phyloP scores from a whole-genome alignment of 2,888 invertebrate genomes.

The Oeneis ivallda region DNA sequence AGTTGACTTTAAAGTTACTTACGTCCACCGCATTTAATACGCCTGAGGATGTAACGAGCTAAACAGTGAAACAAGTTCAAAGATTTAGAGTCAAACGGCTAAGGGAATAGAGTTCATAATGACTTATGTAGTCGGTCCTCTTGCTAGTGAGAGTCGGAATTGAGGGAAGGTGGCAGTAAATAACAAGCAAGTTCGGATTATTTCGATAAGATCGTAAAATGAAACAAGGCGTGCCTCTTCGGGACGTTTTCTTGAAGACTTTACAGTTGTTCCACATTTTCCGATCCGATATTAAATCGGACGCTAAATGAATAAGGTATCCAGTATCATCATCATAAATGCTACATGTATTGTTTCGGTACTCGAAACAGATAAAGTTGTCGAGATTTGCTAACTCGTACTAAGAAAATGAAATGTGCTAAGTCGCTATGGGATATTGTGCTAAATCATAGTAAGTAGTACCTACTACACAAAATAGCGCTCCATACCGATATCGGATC shows the following conservation, averaged over 20 bases:
- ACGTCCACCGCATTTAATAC: slow-evolving; percentile 48
- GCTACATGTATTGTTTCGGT: too few relatives aligned
- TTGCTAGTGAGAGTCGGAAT: slow-evolving; percentile 60
- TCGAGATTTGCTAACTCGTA: too few relatives aligned
- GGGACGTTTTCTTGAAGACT: slow-evolving; percentile 61
- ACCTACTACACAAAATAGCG: not conserved
- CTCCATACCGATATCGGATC: slow-evolving; percentile 6
- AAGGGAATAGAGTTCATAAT: slow-evolving; percentile 62
- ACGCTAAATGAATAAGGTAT: not conserved
- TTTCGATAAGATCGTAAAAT: slow-evolving; percentile 82
- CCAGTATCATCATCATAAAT: too few relatives aligned
- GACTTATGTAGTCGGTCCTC: slow-evolving; percentile 49
- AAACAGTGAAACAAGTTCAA: slow-evolving; percentile 49
- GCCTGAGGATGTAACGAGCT: slow-evolving; percentile 58
- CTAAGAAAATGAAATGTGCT: too few relatives aligned
- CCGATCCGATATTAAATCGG: not conserved
- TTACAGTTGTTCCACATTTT: slow-evolving; percentile 19
- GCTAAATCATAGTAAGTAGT: too few relatives aligned
- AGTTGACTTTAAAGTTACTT: slow-evolving; percentile 52
- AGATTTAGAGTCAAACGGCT: slow-evolving; percentile 56
- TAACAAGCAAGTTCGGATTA: slow-evolving; percentile 80
- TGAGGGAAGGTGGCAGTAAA: slow-evolving; percentile 76
- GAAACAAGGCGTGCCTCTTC: slow-evolving; percentile 74
- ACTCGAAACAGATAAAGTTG: too few relatives aligned
- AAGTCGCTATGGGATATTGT: too few relatives aligned